A percentile compares a stretch with the other conserved stretches of the same genome.
These are phyloP conservation scores for Cenopis cana DNA, from an alignment of 2,888 invertebrate genomes.

Conservation along the genomic window DNA sequence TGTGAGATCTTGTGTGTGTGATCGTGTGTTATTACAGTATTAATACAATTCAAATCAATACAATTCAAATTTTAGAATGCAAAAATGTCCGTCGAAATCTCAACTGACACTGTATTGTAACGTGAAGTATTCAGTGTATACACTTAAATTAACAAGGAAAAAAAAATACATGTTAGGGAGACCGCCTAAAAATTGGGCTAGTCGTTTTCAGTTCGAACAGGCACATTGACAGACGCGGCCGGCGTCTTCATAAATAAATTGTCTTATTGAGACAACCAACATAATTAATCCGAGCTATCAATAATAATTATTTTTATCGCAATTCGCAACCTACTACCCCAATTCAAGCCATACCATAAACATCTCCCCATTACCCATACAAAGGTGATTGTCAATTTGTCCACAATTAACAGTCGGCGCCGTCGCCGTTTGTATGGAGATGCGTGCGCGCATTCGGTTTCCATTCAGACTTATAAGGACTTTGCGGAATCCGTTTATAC, in stretches of 20 bases:
- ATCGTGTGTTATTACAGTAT: no score
- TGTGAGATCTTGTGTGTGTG: no score
- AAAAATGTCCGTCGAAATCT: no score
- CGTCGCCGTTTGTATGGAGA: slow-evolving; percentile 42
- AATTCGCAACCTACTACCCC: slow-evolving; percentile 19
- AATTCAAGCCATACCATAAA: slow-evolving; percentile 27
- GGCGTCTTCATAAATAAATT: background rate
- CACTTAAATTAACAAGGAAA: background rate
- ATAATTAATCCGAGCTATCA: no score
- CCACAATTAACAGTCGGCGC: slow-evolving; percentile 38
- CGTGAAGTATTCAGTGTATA: background rate
- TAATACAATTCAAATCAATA: background rate
- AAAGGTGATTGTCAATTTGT: slow-evolving; percentile 43
- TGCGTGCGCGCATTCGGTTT: slow-evolving; percentile 22
- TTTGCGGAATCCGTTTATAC: slow-evolving; percentile 32
- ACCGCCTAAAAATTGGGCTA: background rate
- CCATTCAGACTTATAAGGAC: slow-evolving; percentile 38
- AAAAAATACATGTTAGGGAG: background rate
- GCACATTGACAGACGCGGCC: background rate
- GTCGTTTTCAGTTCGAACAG: background rate
- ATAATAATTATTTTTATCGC: background rate
- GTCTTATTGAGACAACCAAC: background rate
- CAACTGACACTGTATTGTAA: no score
- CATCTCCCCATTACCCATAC: slow-evolving; percentile 28
- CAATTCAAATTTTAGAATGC: no score